Percentiles rank a stretch among this genome's conserved stretches.
Conservation (phyloP, 2,888 invertebrate genomes). For the Anoplius nigerrimus region DNA sequence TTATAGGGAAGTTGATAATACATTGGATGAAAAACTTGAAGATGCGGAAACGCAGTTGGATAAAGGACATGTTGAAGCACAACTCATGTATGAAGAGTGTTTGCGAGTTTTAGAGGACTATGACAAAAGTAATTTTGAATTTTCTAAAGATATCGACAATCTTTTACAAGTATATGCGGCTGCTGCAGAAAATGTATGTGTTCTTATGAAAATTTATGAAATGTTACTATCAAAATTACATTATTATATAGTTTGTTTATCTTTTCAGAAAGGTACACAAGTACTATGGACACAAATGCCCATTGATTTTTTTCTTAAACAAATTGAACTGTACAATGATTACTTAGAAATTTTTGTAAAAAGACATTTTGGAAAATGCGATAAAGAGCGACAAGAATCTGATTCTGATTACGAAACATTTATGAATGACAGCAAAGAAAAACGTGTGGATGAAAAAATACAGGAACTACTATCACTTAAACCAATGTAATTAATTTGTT, state of each 20-base stretch:
- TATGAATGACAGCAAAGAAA: constrained; percentile 51
- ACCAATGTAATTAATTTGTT: constrained; percentile 47
- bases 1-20: constrained; percentile 51
- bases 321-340: constrained; percentile 65
- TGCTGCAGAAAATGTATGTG: constrained; percentile 62
- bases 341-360: constrained; percentile 63
- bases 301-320: constrained; percentile 64
- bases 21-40: constrained; percentile 56
- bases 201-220: constrained; percentile 8
- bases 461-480: constrained; percentile 55
- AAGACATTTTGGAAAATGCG: constrained; percentile 54
- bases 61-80: constrained; percentile 34
- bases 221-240: not conserved
- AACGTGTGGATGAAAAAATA: constrained; percentile 49
- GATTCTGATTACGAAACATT: constrained; percentile 52
- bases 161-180: constrained; percentile 62
- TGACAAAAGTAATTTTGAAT: constrained; percentile 45
- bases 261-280: constrained; percentile 59
- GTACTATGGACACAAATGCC: constrained; percentile 70
- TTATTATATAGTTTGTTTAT: constrained; percentile 1
- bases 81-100: constrained; percentile 38
- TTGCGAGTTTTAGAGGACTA: constrained; percentile 26
- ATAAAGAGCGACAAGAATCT: constrained; percentile 30
- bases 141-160: constrained; percentile 56
- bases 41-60: constrained; percentile 37